Evolutionary conservation across 2,113 vertebrate genomes (phyloP).

Genomic region (Dromas ardeola): DNA sequence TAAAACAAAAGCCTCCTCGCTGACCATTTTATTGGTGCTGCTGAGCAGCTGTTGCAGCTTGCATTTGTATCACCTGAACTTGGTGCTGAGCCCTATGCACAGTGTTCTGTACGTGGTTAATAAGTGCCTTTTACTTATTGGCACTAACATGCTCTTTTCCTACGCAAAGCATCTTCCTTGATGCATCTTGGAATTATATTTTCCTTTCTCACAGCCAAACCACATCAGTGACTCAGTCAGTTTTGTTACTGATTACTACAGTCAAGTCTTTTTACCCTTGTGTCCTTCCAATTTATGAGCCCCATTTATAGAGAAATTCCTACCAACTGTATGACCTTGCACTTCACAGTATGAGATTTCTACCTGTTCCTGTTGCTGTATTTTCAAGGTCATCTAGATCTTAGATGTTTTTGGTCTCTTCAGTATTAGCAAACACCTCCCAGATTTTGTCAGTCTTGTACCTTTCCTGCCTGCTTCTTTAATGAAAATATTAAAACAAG

Average conservation of each 20-base stretch:
- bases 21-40: neutral
- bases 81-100: neutral
- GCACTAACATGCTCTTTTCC: neutral
- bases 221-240: neutral
- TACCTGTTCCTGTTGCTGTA: neutral
- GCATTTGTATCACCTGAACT: neutral
- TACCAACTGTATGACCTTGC: neutral
- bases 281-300: neutral
- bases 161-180: neutral
- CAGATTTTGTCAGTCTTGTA: neutral
- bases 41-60: neutral
- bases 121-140: neutral
- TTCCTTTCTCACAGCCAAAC: neutral
- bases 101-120: neutral
- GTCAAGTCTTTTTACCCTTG: neutral
- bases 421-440: neutral
- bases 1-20: neutral
- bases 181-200: neutral
- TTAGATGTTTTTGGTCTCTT: neutral
- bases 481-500: too few species aligned
- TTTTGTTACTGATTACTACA: neutral
- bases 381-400: neutral
- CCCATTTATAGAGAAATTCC: neutral
- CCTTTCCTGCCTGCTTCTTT: neutral
- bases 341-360: neutral